Base-by-base conservation (phyloP, 1,140 invertebrate genomes). In the Colletes gigas region DNA sequence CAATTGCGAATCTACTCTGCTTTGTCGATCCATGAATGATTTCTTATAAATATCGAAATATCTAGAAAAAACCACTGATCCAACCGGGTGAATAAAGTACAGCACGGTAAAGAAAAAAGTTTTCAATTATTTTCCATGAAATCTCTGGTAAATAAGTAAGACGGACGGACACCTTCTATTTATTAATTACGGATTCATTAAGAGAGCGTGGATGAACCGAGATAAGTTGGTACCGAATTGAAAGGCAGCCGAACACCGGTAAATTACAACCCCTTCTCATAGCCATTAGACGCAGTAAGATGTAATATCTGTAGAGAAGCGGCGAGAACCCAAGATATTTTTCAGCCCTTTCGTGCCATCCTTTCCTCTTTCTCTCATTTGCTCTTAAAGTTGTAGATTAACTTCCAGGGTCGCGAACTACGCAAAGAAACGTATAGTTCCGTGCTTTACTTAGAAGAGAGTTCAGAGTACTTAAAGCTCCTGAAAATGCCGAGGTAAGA, bases 371-470 rank as follows among this genome's bases (percentile, higher is more conserved):
- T 39, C 67, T 78, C 76, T 54, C 67, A 41, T 72, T 72, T 54
- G 59, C 57, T 63, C 59, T 50, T 19, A 59, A 74, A 80, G 52
- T 66, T 44, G 62, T 50, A 74, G 78, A 74, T 74, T 80, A 80
- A 73, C 71, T 67, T 67, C 17, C 60, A 52, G 71, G 54, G 21
- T 39, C 71, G 62, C 59, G 62, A 80, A 66, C 62, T 66, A 65
- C 50, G 39, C 52, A 66, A 66, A 66, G 78, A 66, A 80, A 66
- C 62, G 71, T 74, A 80, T 59, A 74, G 62, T 74, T 74, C 21
- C 70, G 50, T 74, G 55, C 70, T 80, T 80, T 79, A 79, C 78
- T 55, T 52, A 50, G 78, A 55, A 57, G 50, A 39, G 71, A 57
- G 60, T 74, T 57, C 60, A 17, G 52, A 50, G 71, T 67, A 19